Conservation (phyloP, 64 coral and sea anemone genomes). For the Dendrophyllia cribrosa region DNA sequence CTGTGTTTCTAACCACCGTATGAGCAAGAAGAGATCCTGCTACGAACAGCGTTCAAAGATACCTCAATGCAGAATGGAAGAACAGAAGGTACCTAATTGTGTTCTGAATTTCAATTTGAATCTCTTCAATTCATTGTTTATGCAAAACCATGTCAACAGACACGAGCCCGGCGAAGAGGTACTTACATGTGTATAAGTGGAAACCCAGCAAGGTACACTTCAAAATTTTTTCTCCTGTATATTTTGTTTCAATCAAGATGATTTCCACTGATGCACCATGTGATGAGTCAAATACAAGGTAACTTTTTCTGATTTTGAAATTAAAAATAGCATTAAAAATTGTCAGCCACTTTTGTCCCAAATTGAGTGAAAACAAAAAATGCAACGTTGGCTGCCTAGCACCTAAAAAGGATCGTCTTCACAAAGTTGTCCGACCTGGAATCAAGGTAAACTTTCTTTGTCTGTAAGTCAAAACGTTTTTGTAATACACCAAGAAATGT, state of each 20-base stretch:
- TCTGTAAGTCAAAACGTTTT: slow-evolving; percentile 3
- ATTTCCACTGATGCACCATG: not conserved
- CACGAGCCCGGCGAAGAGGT: not conserved
- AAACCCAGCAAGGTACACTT: slow-evolving; percentile 30
- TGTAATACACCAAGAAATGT: not conserved
- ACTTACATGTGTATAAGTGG: not conserved
- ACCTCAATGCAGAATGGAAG: slow-evolving; percentile 23
- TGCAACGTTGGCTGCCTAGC: not conserved
- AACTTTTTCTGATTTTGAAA: not conserved
- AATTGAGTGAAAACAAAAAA: not conserved
- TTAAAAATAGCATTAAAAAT: not conserved
- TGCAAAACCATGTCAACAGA: slow-evolving; percentile 7
- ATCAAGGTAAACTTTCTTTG: slow-evolving; percentile 12
- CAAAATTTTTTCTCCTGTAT: not conserved
- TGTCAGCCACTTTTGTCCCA: not conserved
- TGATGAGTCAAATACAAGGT: not conserved
- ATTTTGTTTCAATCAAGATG: not conserved
- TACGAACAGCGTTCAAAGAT: not conserved
- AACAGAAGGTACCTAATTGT: slow-evolving; percentile 36
- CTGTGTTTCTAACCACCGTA: not conserved
- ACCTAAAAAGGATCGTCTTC: not conserved
- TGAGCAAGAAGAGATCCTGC: not conserved
- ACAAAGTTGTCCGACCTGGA: not conserved
- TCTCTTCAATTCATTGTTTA: slow-evolving; percentile 19
- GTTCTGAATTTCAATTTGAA: slow-evolving; percentile 39